A percentile compares a stretch with the other conserved stretches of the same genome.
phyloP scores from a whole-genome alignment of 2,113 vertebrate species.

The Phasianus colchicus region DNA sequence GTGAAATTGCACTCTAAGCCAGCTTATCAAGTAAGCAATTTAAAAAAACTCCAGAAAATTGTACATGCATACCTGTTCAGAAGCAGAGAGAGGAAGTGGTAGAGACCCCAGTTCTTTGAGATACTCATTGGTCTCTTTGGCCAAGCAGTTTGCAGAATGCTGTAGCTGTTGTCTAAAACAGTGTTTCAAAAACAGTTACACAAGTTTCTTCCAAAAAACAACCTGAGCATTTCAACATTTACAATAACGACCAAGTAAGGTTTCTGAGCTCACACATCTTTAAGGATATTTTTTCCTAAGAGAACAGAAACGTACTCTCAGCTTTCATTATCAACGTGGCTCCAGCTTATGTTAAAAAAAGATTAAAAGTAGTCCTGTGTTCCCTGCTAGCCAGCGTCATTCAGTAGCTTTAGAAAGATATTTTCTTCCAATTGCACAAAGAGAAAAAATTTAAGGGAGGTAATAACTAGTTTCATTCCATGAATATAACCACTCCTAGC shows the following conservation, averaged over 20 bases:
- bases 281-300: background rate
- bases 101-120: constrained; percentile 91
- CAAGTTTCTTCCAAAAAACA: background rate
- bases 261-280: background rate
- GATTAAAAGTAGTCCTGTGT: background rate
- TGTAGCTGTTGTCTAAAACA: constrained; percentile 90
- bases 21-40: background rate
- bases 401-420: background rate
- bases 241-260: background rate
- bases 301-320: background rate
- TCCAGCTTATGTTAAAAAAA: background rate
- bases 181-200: background rate
- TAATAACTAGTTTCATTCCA: background rate
- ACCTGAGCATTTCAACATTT: background rate
- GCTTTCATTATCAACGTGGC: background rate
- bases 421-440: background rate
- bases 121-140: constrained; percentile 95
- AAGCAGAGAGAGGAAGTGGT: constrained; percentile 83
- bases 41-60: background rate
- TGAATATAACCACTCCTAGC: background rate
- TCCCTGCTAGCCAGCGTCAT: background rate
- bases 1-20: background rate
- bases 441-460: background rate
- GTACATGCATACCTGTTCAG: constrained; percentile 85
- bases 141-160: constrained; percentile 91